Percentiles rank a stretch among this genome's conserved stretches.
These are phyloP conservation scores for Chaenodraco wilsoni DNA, from an alignment of 2,797 vertebrate species.

Conservation along the genomic window DNA sequence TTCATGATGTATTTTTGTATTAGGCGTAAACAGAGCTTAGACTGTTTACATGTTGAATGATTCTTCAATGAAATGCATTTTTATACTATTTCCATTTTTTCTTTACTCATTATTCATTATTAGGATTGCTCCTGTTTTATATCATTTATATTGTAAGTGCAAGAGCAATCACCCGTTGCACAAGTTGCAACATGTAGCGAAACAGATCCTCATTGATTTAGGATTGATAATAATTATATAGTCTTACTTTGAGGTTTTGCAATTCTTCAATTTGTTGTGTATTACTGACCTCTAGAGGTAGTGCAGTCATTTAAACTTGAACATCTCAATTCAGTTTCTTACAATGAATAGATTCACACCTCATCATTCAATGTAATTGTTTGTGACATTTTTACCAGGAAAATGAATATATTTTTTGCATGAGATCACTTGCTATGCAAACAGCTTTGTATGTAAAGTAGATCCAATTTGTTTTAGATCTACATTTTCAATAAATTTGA, in stretches of 20 bases:
- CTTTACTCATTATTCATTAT: slow-evolving; percentile 20
- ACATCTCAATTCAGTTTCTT: not conserved
- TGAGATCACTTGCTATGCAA: slow-evolving; percentile 18
- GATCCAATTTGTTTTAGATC: slow-evolving; percentile 25
- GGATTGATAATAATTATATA: slow-evolving; percentile 6
- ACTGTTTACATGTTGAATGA: slow-evolving; percentile 43
- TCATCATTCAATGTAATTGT: slow-evolving; percentile 11
- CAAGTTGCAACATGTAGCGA: slow-evolving; percentile 18
- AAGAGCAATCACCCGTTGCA: slow-evolving; percentile 39
- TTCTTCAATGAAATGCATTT: slow-evolving; percentile 48
- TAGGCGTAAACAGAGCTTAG: slow-evolving; percentile 27
- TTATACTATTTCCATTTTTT: slow-evolving; percentile 33
- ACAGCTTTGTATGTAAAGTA: slow-evolving; percentile 4
- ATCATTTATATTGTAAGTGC: slow-evolving; percentile 20
- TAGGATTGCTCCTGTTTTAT: slow-evolving; percentile 21
- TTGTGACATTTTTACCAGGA: not conserved
- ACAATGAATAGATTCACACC: slow-evolving; percentile 1
- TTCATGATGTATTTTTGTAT: slow-evolving; percentile 5
- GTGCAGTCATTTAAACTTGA: slow-evolving; percentile 12
- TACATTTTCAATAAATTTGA: slow-evolving; percentile 58
- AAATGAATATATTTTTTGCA: not conserved
- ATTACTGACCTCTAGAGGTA: slow-evolving; percentile 68
- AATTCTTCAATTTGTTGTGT: slow-evolving; percentile 23
- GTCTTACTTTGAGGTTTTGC: slow-evolving; percentile 1
- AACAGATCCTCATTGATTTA: not conserved